phyloP scores from a whole-genome alignment of 64 coral and sea anemone genomes.

The Acropora yongei region DNA sequence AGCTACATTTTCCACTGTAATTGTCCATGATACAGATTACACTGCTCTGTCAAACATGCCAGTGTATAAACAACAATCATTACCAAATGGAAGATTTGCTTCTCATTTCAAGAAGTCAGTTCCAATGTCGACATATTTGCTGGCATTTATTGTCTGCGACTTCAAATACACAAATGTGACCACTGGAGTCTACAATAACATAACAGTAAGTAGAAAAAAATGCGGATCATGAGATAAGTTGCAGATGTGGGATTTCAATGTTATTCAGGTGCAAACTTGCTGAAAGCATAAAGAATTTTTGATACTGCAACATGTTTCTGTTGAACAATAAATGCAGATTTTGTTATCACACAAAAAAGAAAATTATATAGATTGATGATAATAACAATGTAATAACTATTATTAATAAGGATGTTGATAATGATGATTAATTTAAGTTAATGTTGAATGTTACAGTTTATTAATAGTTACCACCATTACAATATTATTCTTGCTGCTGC shows the following conservation, averaged over 20 bases:
- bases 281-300: too few relatives aligned
- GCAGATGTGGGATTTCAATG: too few relatives aligned
- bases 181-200: constrained; percentile 73
- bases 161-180: constrained; percentile 52
- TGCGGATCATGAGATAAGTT: not conserved
- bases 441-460: not conserved
- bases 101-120: constrained; percentile 77
- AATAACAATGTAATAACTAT: too few relatives aligned
- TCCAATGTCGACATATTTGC: constrained; percentile 83
- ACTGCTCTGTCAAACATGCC: constrained; percentile 92
- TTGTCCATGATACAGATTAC: constrained; percentile 74
- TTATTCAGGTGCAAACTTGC: too few relatives aligned
- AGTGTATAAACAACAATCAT: not conserved
- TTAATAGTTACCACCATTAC: too few relatives aligned
- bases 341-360: too few relatives aligned
- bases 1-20: constrained; percentile 84
- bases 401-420: too few relatives aligned
- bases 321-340: too few relatives aligned
- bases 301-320: too few relatives aligned
- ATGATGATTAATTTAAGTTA: too few relatives aligned
- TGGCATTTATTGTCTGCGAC: constrained; percentile 95
- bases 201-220: constrained; percentile 61
- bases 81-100: constrained; percentile 54
- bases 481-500: too few relatives aligned
- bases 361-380: too few relatives aligned